Base-by-base conservation (phyloP, 2,888 invertebrate genomes). In the Mayetiola destructor region DNA sequence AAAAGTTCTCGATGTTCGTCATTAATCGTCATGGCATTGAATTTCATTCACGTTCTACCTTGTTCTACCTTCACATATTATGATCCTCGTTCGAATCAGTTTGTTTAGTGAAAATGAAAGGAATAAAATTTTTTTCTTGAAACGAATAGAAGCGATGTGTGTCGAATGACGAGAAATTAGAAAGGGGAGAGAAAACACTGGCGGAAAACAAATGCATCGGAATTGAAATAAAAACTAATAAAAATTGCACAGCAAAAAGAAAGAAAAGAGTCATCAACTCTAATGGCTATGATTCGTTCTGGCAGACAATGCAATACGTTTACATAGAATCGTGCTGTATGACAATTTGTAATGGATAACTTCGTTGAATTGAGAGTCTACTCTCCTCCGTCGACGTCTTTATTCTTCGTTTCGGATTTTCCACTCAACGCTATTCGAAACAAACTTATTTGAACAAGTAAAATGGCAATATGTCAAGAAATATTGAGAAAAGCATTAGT, bases 281-380 rank as follows among this genome's bases (percentile, higher is more conserved):
- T 48, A 48, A 48, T 48, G 48, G 48, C 48, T 48, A 27, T 48
- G 48, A 48, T 48, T 48, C 48, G 48, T 48, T 48, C 27, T 48
- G 48, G 48, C 48, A 48, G 48, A 48, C 48, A 48, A 27, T 48
- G 27, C 48, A 27, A 48, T 40, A 40, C 40, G 23, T 40, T n/a
- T 40, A 40, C 40, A 40, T n/a, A 23, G 10, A 40, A 40, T 40
- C 40, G 40, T 40, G 40, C 40, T 40, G 48, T n/a, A 48, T 48
- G 48, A 48, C 48, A 48, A 48, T 48, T n/a, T 48, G 48, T 48
- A 23, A 48, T 48, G 48, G 48, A 48, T 48, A 48, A 27, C 27
- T 48, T n/a, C 16, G 27, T 48, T 27, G 29, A 27, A n/a, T 48
- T 23, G 48, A 48, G 23, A 27, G 27, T 27, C 48, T 37, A 5